These are phyloP conservation scores for Erebia palarica DNA, from an alignment of 2,888 invertebrate species.

Conservation along the genomic window DNA sequence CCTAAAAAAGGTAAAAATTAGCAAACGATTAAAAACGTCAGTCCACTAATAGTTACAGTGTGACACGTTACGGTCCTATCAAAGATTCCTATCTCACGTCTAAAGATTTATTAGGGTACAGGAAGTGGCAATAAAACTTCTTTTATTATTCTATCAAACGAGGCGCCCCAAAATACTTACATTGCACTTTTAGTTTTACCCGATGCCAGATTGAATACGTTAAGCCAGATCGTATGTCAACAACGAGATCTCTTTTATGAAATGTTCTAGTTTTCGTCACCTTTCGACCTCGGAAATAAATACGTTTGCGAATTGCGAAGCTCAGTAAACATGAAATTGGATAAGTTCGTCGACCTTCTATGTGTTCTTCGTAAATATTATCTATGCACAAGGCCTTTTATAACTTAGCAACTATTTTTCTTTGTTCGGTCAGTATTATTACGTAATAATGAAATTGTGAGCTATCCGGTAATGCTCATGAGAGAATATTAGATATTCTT, in stretches of 20 bases:
- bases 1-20: background rate
- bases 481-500: slow-evolving; percentile 35
- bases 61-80: slow-evolving; percentile 10
- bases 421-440: slow-evolving; percentile 1
- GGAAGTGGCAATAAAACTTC: slow-evolving; percentile 65
- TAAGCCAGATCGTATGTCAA: slow-evolving; percentile 12
- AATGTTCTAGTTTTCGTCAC: slow-evolving; percentile 1
- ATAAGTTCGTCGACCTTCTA: background rate
- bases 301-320: background rate
- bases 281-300: background rate
- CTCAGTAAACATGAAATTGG: background rate
- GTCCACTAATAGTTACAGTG: background rate
- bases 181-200: slow-evolving; percentile 31
- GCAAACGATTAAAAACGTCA: background rate
- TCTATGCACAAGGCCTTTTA: too few relatives aligned
- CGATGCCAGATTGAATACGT: slow-evolving; percentile 1
- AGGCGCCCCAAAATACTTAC: slow-evolving; percentile 35
- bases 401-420: background rate
- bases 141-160: slow-evolving; percentile 69
- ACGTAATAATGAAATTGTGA: slow-evolving; percentile 40
- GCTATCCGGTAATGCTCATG: slow-evolving; percentile 23
- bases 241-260: background rate
- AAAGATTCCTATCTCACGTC: slow-evolving; percentile 8
- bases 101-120: slow-evolving; percentile 56
- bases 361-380: too few relatives aligned